Percentiles rank a stretch among this genome's conserved stretches.
phyloP scores from a whole-genome alignment of 2,888 invertebrate genomes.

The Saturnia japonica region DNA sequence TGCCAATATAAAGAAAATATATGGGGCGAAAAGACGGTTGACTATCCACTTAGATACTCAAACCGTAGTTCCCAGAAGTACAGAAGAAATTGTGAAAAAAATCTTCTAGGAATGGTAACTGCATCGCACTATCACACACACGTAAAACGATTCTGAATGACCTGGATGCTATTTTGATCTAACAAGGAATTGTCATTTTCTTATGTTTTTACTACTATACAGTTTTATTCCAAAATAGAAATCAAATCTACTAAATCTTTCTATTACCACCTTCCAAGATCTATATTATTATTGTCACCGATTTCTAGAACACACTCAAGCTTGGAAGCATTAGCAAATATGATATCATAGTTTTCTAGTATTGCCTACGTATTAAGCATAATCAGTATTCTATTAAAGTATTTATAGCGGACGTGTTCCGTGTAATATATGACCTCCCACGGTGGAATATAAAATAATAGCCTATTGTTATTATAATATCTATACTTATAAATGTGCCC shows the following conservation, averaged over 20 bases:
- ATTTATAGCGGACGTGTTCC: slow-evolving; percentile 23
- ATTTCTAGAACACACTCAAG: background rate
- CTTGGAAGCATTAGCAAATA: background rate
- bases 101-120: too few species aligned
- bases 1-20: too few species aligned
- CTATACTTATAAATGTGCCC: background rate
- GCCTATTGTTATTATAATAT: slow-evolving; percentile 25
- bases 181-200: background rate
- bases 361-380: background rate
- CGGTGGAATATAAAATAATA: slow-evolving; percentile 27
- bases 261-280: background rate
- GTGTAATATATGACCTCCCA: slow-evolving; percentile 27
- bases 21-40: background rate
- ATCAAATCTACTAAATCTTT: background rate
- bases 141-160: too few species aligned
- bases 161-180: background rate
- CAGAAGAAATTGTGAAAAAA: too few species aligned
- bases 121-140: too few species aligned
- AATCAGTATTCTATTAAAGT: slow-evolving; percentile 4
- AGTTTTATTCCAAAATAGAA: background rate
- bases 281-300: background rate
- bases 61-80: background rate
- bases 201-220: background rate
- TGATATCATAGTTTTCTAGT: background rate
- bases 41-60: background rate